Percentiles rank a stretch among this genome's conserved stretches.
Conservation (phyloP, 2,113 vertebrate species). For the Chlamydotis undulata region DNA sequence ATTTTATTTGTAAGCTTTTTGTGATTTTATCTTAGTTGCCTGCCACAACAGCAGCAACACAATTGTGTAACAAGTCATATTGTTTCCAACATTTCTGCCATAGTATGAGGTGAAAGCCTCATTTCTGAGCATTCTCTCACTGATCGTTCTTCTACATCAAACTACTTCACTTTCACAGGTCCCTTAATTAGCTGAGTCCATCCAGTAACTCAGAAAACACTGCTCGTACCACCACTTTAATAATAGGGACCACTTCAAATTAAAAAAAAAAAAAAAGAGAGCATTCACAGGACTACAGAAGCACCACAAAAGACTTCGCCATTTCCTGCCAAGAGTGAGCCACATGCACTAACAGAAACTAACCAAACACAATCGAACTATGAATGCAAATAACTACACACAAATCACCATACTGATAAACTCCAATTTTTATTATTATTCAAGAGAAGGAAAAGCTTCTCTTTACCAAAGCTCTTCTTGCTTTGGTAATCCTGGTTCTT, state of each 20-base stretch:
- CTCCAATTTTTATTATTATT: not conserved
- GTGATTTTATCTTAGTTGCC: not conserved
- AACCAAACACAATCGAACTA: not conserved
- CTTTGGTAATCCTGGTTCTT: not conserved
- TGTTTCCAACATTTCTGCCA: not conserved
- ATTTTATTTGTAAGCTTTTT: not conserved
- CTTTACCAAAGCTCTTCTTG: not conserved
- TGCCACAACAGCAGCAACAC: not conserved
- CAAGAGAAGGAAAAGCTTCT: not conserved
- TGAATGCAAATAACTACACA: not conserved
- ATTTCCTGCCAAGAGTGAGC: not conserved
- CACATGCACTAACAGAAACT: not conserved
- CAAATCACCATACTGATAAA: not conserved
- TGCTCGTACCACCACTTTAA: not conserved
- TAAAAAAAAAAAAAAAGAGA: not conserved
- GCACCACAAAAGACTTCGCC: not conserved
- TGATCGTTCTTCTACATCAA: not conserved
- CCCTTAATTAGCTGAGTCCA: not conserved
- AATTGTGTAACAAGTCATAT: not conserved
- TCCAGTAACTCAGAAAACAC: not conserved
- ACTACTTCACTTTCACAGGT: not conserved
- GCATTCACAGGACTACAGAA: not conserved
- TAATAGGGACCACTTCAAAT: not conserved
- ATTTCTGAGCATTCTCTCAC: not conserved
- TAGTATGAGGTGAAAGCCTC: not conserved